These are phyloP conservation scores for Triplophysa rosa DNA, from an alignment of 2,113 vertebrate genomes.

Conservation along the genomic window DNA sequence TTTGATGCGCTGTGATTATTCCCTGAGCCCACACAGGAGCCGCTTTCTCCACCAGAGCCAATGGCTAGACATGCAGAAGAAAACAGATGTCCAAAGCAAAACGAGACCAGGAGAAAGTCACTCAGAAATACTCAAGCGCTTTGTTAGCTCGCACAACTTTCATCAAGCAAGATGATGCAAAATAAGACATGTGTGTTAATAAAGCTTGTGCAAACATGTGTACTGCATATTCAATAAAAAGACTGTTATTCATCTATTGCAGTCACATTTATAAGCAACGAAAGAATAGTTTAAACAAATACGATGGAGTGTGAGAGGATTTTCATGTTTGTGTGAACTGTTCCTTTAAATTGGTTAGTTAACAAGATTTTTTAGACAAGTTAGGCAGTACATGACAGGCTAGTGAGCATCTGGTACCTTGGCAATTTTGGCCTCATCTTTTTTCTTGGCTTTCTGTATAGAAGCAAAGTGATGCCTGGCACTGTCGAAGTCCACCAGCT, in stretches of 20 bases:
- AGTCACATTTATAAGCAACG: not conserved
- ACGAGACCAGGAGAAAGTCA: constrained; percentile 14
- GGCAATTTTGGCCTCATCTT: constrained; percentile 95
- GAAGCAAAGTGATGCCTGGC: constrained; percentile 93
- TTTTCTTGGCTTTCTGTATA: constrained; percentile 96
- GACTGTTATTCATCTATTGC: not conserved
- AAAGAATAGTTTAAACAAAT: no score
- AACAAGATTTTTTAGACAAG: not conserved
- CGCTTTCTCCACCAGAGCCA: constrained; percentile 96
- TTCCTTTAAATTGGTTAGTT: constrained; percentile 1
- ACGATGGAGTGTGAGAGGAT: no score
- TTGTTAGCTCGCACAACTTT: constrained; percentile 24
- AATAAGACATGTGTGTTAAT: not conserved
- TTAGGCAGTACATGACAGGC: not conserved
- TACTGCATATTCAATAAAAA: not conserved
- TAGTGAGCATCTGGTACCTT: constrained; percentile 77
- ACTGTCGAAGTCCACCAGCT: constrained; percentile 96
- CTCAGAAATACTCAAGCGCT: constrained; percentile 46
- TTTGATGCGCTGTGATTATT: constrained; percentile 96
- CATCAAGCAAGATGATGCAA: not conserved
- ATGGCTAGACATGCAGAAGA: constrained; percentile 77
- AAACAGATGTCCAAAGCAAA: constrained; percentile 62
- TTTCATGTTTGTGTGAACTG: no score
- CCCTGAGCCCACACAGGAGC: constrained; percentile 98
- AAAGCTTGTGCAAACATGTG: not conserved